Percentiles rank a stretch among this genome's conserved stretches.
Evolutionary conservation across 2,888 invertebrate genomes (phyloP).

Genomic region (Stictocephala bisonia): DNA sequence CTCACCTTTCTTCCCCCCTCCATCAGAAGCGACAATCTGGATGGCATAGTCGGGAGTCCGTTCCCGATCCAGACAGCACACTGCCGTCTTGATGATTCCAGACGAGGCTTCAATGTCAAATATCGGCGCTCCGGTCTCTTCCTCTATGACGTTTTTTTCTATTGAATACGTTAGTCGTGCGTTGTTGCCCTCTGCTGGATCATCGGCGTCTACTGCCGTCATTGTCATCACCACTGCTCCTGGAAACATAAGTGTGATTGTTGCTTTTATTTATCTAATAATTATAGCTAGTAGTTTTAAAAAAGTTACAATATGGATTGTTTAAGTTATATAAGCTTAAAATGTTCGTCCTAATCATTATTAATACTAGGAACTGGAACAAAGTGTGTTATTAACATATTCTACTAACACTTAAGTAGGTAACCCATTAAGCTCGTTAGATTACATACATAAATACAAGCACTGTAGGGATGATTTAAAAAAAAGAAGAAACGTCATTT

Average conservation of each 20-base stretch:
- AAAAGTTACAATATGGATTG: background rate
- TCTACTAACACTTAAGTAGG: too few relatives aligned
- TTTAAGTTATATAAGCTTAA: too few relatives aligned
- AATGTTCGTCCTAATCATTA: too few relatives aligned
- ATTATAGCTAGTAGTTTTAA: background rate
- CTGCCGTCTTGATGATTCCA: slow-evolving; percentile 96
- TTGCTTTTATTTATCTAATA: background rate
- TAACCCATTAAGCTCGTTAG: too few relatives aligned
- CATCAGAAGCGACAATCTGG: slow-evolving; percentile 95
- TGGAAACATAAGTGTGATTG: slow-evolving; percentile 53
- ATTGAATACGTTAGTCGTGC: slow-evolving; percentile 94
- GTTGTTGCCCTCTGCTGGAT: slow-evolving; percentile 94
- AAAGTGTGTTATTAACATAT: too few relatives aligned
- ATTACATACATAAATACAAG: too few relatives aligned
- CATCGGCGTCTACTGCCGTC: slow-evolving; percentile 97
- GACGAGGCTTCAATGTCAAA: slow-evolving; percentile 96
- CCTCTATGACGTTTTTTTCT: slow-evolving; percentile 96
- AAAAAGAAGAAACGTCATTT: too few relatives aligned
- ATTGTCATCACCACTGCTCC: slow-evolving; percentile 99
- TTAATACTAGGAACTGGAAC: too few relatives aligned
- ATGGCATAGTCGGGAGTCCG: slow-evolving; percentile 95
- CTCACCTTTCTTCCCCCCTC: slow-evolving; percentile 86
- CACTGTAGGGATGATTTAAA: too few relatives aligned
- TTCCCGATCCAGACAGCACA: slow-evolving; percentile 93
- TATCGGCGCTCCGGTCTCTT: slow-evolving; percentile 94